Evolutionary conservation across 2,888 invertebrate genomes (phyloP), one percentile per base, ranked within the genome.

Genomic region (Cosmia pyralina): DNA sequence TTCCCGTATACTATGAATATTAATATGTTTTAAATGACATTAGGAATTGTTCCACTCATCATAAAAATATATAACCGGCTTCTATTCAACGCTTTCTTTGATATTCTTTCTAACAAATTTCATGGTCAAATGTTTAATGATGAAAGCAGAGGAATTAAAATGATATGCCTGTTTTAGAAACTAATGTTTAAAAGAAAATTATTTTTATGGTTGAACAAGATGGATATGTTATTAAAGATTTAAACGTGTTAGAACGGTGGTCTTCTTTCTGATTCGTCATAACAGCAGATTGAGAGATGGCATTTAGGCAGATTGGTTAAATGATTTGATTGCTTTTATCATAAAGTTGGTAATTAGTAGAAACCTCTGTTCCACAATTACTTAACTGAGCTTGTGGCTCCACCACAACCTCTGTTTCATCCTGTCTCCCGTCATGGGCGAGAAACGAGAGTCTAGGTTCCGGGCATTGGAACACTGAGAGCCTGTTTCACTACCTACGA

Each of bases 21-120:
- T 83, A 83, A 77, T 85, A 77, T 65, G 2, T 38, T 38, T 69
- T 64, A 69, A 72, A 85, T 69, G 83, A 82, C 85, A 82, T 82
- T 85, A 87, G n/a, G n/a, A n/a, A 85, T 87, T 83, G 81, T 77
- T 71, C 74, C 70, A 82, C 85, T 89, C 90, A 90, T 91, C 88
- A 87, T 91, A 72, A 65, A 66, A 67, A 92, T 90, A n/a, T 48
- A 90, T 88, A 83, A 75, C 81, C 64, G 75, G 89, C 88, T 90
- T 81, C 88, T 82, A 89, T 86, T 77, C 85, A 66, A 74, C 66
- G 69, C 78, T 82, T 82, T 82, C 79, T 81, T 83, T 79, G 58
- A 78, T 68, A 68, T 72, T 81, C 34, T 74, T 13, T 72, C 60
- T 70, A 79, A 79, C 60, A 67, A 80, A 65, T 68, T 72, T 59